Evolutionary conservation across 1,140 invertebrate genomes (phyloP), one percentile per base, ranked within the genome.

Genomic region (roundworm (Caenorhabditis elegans)): DNA sequence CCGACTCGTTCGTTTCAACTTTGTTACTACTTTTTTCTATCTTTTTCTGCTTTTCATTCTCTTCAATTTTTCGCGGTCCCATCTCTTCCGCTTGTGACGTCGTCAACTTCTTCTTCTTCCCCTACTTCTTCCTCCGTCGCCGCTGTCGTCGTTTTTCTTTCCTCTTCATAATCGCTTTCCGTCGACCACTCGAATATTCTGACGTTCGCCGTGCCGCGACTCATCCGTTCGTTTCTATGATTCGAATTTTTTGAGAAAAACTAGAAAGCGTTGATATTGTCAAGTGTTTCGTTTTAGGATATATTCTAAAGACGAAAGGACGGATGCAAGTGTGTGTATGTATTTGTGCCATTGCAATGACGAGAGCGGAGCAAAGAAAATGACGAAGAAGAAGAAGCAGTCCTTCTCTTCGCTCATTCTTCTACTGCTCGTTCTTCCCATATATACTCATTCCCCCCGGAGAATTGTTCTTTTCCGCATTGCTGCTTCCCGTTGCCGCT

Each of bases 381-480:
- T 1, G 53, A 24, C n/a, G 31, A 34, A 60, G 53, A 65, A 65
- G 55, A 34, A 65, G 28, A 34, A 34, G 28, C 31, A 34, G 28
- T 65, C 17, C 55, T 65, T 65, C 51, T 55, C 51, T 55, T 55
- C 34, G n/a, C 55, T 65, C 17, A 31, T 60, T 60, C 17, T 60
- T 34, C 55, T 65, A 34, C 31, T 65, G 28, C 28, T 6, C 8
- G 11, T 60, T 6, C 28, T 65, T n/a, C 60, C 60, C 55, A 65
- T 65, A 70, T 70, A 70, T 70, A 70, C 60, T 39, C 60, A 70
- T 70, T 60, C 60, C 34, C 60, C 60, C 60, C 60, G 60, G 60
- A 70, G 60, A 70, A 70, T 70, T 70, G 60, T 70, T 70, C 60
- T 39, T 70, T 70, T 70, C 60, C 60, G 60, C 60, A 39, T 70